Conservation (phyloP, 2,888 invertebrate species). For the Agrotis ipsilon region DNA sequence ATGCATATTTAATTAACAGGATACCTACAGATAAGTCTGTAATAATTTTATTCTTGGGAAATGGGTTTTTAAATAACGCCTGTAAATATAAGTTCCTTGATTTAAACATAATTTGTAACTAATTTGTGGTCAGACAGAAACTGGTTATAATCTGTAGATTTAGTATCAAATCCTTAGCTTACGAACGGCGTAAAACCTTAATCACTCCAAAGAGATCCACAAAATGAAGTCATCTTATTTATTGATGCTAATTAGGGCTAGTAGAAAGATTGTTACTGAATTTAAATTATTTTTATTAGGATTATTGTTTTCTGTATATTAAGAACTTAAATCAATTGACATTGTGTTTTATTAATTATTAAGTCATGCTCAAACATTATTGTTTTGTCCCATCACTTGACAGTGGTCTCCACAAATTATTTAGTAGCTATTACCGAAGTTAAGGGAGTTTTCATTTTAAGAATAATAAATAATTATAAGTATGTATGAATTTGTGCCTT, state of each 20-base stretch:
- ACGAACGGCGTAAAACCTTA: slow-evolving; percentile 65
- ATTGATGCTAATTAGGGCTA: slow-evolving; percentile 87
- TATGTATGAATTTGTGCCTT: slow-evolving; percentile 73
- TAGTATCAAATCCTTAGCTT: slow-evolving; percentile 58
- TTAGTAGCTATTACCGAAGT: slow-evolving; percentile 82
- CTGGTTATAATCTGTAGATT: slow-evolving; percentile 53
- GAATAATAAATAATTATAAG: slow-evolving; percentile 87
- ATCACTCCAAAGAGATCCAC: slow-evolving; percentile 82
- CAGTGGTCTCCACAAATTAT: slow-evolving; percentile 77
- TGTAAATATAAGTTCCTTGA: slow-evolving; percentile 55
- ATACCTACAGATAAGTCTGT: slow-evolving; percentile 60
- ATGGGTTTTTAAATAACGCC: slow-evolving; percentile 63
- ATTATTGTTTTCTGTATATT: slow-evolving; percentile 89
- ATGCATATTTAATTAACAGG: slow-evolving; percentile 50
- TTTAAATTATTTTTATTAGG: slow-evolving; percentile 87
- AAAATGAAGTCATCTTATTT: slow-evolving; percentile 88
- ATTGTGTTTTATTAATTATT: slow-evolving; percentile 81
- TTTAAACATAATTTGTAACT: slow-evolving; percentile 51
- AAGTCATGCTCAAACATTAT: slow-evolving; percentile 84
- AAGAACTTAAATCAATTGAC: slow-evolving; percentile 82
- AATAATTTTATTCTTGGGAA: slow-evolving; percentile 59
- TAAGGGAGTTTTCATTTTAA: slow-evolving; percentile 83
- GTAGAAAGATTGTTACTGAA: slow-evolving; percentile 85
- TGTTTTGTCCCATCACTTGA: slow-evolving; percentile 70
- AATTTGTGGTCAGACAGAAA: slow-evolving; percentile 55